Base-by-base conservation (phyloP, 2,888 invertebrate genomes). In the Antheraea assamensis region DNA sequence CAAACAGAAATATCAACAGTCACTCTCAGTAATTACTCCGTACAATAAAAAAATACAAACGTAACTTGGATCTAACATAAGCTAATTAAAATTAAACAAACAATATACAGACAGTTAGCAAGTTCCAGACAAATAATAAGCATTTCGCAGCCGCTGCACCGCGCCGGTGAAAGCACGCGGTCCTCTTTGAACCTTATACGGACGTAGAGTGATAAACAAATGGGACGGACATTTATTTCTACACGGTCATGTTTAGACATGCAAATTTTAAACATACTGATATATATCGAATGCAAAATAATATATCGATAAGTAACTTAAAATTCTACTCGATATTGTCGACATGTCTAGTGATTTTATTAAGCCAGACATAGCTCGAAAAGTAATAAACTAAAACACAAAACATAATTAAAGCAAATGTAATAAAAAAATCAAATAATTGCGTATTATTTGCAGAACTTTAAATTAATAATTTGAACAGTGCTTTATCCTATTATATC, bases 111-210 rank as follows among this genome's bases (percentile, higher is more conserved):
- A 55, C 71, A 55, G 35, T 70, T 74, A 75, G 74, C 73, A 10
- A 73, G 78, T 75, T 80, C 73, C 77, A 73, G 75, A 78, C 77
- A 71, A 82, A 83, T 86, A 84, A 85, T 86, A 84, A 82, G 80
- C 81, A 76, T 79, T 78, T 76, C 75, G 71, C 75, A 79, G 78
- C 49, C 64, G 49, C 74, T 75, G 82, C 27, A 27, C 27, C 27
- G 15, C 68, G 68, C 21, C 68, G 68, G 86, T 82, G 86, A 86
- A 87, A 87, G 87, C 83, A 80, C 74, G 82, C 86, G 86, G 87
- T 79, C 49, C 66, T 81, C 87, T 87, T 87, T 87, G 86, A 87
- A 79, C 81, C 73, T 73, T 70, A 58, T 27, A 4, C 74, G 55
- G 75, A 24, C 58, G 27, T 30, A 71, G 42, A 74, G 52, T 66